Evolutionary conservation across 2,113 vertebrate genomes (phyloP).

Genomic region (Amazona vittata): DNA sequence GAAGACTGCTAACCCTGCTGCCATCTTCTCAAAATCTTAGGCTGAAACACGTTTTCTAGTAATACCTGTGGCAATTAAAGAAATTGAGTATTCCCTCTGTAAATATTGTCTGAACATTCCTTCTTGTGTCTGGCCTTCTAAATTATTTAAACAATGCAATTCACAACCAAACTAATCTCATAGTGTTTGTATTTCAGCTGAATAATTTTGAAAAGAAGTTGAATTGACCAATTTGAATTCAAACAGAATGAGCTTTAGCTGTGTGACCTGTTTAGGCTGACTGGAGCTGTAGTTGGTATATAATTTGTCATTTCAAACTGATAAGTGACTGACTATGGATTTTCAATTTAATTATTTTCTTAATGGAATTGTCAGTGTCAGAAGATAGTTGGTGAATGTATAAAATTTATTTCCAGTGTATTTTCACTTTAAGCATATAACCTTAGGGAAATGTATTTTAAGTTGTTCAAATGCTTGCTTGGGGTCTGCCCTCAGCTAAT

Average conservation of each 20-base stretch:
- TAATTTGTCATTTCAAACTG: neutral
- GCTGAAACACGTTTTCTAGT: neutral
- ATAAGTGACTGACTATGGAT: neutral
- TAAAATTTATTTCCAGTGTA: neutral
- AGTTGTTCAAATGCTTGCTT: neutral
- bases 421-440: neutral
- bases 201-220: neutral
- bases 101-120: neutral
- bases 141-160: neutral
- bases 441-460: neutral
- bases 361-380: neutral
- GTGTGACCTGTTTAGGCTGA: neutral
- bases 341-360: neutral
- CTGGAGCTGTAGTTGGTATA: neutral
- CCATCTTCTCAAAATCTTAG: neutral
- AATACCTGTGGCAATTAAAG: neutral
- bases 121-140: neutral
- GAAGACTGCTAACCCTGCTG: neutral
- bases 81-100: neutral
- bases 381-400: neutral
- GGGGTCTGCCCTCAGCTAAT: neutral
- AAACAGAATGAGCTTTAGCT: neutral
- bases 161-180: neutral
- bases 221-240: neutral
- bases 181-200: neutral